Base-by-base conservation (phyloP, 2,113 vertebrate genomes). In the Oryzias javanicus region DNA sequence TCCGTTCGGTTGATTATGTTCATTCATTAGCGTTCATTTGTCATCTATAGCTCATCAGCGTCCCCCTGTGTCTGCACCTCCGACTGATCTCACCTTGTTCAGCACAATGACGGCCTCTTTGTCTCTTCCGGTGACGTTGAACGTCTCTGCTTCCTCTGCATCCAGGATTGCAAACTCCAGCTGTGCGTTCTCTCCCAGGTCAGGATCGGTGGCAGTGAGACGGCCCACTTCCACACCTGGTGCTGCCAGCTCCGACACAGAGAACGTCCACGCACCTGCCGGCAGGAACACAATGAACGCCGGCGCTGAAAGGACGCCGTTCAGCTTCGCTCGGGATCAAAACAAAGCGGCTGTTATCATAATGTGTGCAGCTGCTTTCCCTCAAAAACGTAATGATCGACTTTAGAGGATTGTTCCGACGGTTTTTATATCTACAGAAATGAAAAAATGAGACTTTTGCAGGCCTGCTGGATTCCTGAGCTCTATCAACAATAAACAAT, bases 151-250 rank as follows among this genome's bases (percentile, higher is more conserved):
- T 27, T 91, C 91, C 60, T 94, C 94, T 0, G 88, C 74, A 2
- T 95, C 94, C 65, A 93, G 62, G 74, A 95, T 93, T 60, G 85
- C 88, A 56, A 94, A 95, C 5, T 92, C 91, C 87, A 95, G 90
- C 73, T 83, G 82, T n/a, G 94, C 94, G 1, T 96, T 95, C 44
- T 94, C 92, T 24, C 92, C 92, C 67, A 93, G 86, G 55, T 96
- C 94, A 0, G 93, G 91, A 61, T 95, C 94, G 6, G 91, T 85
- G 27, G 95, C 94, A 0, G 90, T 89, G 49, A 96, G 79, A 4
- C 93, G 92, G 42, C 95, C 95, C 77, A 96, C 93, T 44, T 94
- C 89, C 44, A 92, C 92, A 24, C 94, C 94, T 0, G 93, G 94
- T 1, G 90, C 86, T 0, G 92, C 92, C 0, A 94, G 86, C 85